Base-by-base conservation (phyloP, 2,888 invertebrate genomes). In the Lacanobia oleracea region DNA sequence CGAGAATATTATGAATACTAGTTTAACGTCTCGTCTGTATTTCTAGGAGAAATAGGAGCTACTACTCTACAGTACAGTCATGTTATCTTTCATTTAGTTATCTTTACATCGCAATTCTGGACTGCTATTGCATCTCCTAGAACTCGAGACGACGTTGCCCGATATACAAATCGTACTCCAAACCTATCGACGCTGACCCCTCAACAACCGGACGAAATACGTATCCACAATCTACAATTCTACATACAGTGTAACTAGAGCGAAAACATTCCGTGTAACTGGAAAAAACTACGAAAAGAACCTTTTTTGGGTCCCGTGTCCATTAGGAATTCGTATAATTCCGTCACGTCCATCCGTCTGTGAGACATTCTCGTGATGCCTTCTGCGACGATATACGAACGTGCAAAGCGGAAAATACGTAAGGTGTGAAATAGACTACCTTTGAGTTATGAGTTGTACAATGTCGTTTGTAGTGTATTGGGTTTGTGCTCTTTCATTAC, bases 271-370 rank as follows among this genome's bases (percentile, higher is more conserved):
- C 48, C 63, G 27, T 73, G 73, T 67, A 60, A 63, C 67, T 71
- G 43, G 56, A 73, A 64, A 63, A 77, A 82, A 69, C 66, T 57
- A 79, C 27, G 53, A 50, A 64, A 80, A 53, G 27, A 75, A 83
- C 84, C 83, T 80, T 83, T 85, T 75, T 73, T 65, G 61, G 80
- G 75, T 70, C 59, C 64, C 59, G 60, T 79, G 77, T 54, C 75
- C 76, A 83, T 86, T 74, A 74, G 70, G 84, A 84, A 86, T 84
- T 75, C 75, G 62, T 79, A 75, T 73, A 69, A 86, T 79, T 74
- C 71, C 79, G 75, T 84, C 84, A 86, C 86, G 85, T 86, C 27
- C 72, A 33, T 73, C 60, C 69, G 65, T 69, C 72, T 68, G 54
- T 73, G 68, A 78, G 75, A 77, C 72, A 84, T 84, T 82, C 82